phyloP scores from a whole-genome alignment of 2,113 vertebrate species.

The Cololabis saira region DNA sequence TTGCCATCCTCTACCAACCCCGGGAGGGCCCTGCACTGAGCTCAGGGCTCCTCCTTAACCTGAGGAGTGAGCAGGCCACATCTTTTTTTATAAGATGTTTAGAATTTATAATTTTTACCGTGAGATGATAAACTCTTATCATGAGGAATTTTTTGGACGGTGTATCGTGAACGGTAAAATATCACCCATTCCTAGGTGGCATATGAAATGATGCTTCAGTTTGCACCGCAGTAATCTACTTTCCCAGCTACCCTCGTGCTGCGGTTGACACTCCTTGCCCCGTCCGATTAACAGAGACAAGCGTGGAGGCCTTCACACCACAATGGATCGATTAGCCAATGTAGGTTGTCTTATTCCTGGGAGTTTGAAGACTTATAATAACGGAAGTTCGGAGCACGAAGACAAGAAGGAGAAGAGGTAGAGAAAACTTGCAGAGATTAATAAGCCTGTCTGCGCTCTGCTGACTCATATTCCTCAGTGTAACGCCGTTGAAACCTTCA shows the following conservation, averaged over 20 bases:
- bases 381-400: conserved; percentile 3
- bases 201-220: conserved; percentile 4
- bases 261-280: not conserved
- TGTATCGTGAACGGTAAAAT: too few relatives aligned
- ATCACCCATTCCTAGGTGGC: too few relatives aligned
- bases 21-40: too few relatives aligned
- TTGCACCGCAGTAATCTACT: conserved; percentile 8
- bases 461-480: conserved; percentile 45
- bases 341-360: conserved; percentile 36
- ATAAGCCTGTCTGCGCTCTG: conserved; percentile 36
- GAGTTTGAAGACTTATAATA: conserved; percentile 14
- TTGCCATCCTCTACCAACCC: too few relatives aligned
- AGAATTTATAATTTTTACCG: too few relatives aligned
- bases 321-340: conserved; percentile 37
- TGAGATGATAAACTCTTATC: too few relatives aligned
- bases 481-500: conserved; percentile 26
- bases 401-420: conserved; percentile 2
- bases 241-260: not conserved
- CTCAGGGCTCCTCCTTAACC: too few relatives aligned
- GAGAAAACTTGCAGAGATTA: conserved; percentile 33
- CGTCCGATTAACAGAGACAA: conserved; percentile 15
- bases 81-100: too few relatives aligned
- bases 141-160: too few relatives aligned
- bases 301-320: conserved; percentile 16
- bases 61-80: too few relatives aligned